Conservation (phyloP, 2,113 vertebrate species). For the Synodontis membranacea region DNA sequence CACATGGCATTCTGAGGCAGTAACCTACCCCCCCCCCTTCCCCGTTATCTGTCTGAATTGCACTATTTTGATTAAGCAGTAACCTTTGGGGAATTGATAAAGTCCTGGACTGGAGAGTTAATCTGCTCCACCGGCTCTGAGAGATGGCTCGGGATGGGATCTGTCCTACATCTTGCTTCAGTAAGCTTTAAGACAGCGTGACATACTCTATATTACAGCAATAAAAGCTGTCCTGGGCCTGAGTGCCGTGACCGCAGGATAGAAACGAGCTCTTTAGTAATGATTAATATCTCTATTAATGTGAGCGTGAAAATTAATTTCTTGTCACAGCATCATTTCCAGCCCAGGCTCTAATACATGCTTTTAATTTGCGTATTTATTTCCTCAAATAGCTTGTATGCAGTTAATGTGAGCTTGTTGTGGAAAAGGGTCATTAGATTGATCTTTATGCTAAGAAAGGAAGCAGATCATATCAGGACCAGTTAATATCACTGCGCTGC, state of each 20-base stretch:
- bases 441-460: background rate
- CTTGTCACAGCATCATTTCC: background rate
- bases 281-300: constrained; percentile 7
- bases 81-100: constrained; percentile 18
- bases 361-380: background rate
- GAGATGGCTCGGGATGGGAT: constrained; percentile 19
- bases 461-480: background rate
- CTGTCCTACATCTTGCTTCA: constrained; percentile 53
- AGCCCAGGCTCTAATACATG: background rate
- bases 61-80: constrained; percentile 37
- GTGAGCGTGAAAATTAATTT: background rate
- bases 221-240: constrained; percentile 15
- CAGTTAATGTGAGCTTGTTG: constrained; percentile 1
- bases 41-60: constrained; percentile 55
- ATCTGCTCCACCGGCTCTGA: constrained; percentile 52
- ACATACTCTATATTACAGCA: constrained; percentile 27
- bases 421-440: background rate
- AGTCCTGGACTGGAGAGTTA: constrained; percentile 20
- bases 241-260: background rate
- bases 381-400: background rate
- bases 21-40: too few species aligned
- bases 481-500: background rate
- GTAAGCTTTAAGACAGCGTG: constrained; percentile 52
- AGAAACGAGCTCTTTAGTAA: background rate
- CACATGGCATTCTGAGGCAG: background rate